phyloP scores from a whole-genome alignment of 1,140 invertebrate species.

The Pygmarrhopalites habei region DNA sequence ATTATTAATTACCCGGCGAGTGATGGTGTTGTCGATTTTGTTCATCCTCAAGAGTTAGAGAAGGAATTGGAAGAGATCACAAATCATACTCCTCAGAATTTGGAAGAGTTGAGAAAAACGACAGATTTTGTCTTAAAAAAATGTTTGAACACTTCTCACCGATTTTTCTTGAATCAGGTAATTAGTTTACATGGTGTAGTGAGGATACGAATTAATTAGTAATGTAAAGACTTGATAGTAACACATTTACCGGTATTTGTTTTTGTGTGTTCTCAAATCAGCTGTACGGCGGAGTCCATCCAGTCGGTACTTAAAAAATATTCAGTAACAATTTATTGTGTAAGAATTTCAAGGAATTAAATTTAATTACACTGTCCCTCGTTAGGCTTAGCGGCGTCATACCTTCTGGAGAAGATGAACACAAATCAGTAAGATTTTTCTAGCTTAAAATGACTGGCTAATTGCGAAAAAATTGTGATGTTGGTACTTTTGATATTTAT shows the following conservation, averaged over 20 bases:
- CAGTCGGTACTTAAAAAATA: too few relatives aligned
- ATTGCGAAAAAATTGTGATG: slow-evolving; percentile 1
- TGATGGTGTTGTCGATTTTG: slow-evolving; percentile 24
- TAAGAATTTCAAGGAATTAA: too few relatives aligned
- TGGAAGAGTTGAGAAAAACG: slow-evolving; percentile 10
- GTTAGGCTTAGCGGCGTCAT: slow-evolving; percentile 62
- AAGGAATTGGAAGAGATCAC: slow-evolving; percentile 25
- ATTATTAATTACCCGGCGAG: slow-evolving; percentile 7
- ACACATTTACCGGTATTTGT: too few relatives aligned
- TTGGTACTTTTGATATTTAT: background rate
- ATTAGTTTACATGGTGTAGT: too few relatives aligned
- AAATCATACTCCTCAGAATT: background rate
- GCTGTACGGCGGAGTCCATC: slow-evolving; percentile 63
- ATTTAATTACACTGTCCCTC: too few relatives aligned
- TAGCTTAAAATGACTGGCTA: slow-evolving; percentile 10
- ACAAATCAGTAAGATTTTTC: slow-evolving; percentile 59
- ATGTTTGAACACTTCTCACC: slow-evolving; percentile 65
- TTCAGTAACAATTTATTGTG: too few relatives aligned
- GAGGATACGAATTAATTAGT: too few relatives aligned
- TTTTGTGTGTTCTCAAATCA: too few relatives aligned
- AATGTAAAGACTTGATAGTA: too few relatives aligned
- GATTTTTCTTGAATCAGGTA: slow-evolving; percentile 66
- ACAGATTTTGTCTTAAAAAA: slow-evolving; percentile 51
- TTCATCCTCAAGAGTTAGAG: slow-evolving; percentile 26
- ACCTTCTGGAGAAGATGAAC: slow-evolving; percentile 66